A percentile compares a stretch with the other conserved stretches of the same genome.
phyloP scores from a whole-genome alignment of 2,113 vertebrate species.

The Trichechus manatus region DNA sequence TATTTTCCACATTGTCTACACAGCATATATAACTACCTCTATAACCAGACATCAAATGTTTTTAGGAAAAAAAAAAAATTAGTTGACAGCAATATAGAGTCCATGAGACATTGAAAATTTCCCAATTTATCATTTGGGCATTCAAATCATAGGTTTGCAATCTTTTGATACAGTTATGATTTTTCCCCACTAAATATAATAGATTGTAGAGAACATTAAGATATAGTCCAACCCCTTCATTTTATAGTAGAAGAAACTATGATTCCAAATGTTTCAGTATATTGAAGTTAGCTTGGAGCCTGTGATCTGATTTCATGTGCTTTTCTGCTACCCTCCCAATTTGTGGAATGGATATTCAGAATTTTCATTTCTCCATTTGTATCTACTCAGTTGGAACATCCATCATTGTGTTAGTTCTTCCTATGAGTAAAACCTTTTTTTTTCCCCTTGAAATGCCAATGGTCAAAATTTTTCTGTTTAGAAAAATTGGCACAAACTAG shows the following conservation, averaged over 20 bases:
- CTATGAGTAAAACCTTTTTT: constrained; percentile 47
- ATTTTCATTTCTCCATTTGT: neutral
- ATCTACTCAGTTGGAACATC: neutral
- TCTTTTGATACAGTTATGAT: neutral
- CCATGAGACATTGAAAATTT: neutral
- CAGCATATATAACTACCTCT: neutral
- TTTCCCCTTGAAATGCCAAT: neutral
- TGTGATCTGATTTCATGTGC: neutral
- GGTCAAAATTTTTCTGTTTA: constrained; percentile 37
- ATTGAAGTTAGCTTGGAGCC: neutral
- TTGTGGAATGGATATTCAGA: neutral
- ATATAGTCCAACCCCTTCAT: neutral
- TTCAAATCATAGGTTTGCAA: neutral
- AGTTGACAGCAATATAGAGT: constrained; percentile 24
- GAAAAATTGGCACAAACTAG: constrained; percentile 54
- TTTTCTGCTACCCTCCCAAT: neutral
- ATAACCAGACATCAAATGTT: neutral
- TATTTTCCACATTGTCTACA: constrained; percentile 11
- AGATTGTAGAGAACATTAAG: neutral
- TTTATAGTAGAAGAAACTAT: neutral
- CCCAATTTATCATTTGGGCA: constrained; percentile 2
- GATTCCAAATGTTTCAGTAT: neutral
- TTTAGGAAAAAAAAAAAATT: neutral
- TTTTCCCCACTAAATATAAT: neutral
- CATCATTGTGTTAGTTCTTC: constrained; percentile 11